A percentile compares a stretch with the other conserved stretches of the same genome.
phyloP scores from a whole-genome alignment of 2,113 vertebrate species.

The Cyrtonyx montezumae region DNA sequence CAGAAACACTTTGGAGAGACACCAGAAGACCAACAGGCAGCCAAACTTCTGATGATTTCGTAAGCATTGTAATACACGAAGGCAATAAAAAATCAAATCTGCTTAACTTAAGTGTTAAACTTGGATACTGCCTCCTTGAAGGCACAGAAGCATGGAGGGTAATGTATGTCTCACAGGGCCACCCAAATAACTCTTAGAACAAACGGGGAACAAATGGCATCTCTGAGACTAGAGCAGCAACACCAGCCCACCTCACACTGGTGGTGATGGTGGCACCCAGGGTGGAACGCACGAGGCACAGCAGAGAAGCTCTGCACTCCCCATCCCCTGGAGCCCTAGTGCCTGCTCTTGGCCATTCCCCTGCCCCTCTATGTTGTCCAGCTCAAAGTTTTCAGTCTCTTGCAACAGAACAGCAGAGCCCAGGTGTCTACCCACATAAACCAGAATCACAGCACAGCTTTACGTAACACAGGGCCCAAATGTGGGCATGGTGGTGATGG shows the following conservation, averaged over 20 bases:
- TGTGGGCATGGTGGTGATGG: too few relatives aligned
- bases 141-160: not conserved
- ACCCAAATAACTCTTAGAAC: constrained; percentile 15
- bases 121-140: constrained; percentile 36
- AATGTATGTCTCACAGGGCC: not conserved
- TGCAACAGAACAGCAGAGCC: not conserved
- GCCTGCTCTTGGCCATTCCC: not conserved
- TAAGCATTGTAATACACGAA: not conserved
- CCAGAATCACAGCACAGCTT: constrained; percentile 10
- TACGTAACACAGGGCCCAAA: not conserved
- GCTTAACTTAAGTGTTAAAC: constrained; percentile 34
- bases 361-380: not conserved
- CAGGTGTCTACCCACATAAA: constrained; percentile 13
- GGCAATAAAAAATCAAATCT: constrained; percentile 18
- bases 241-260: not conserved
- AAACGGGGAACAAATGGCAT: constrained; percentile 4
- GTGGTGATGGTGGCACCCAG: not conserved
- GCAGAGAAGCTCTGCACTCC: not conserved
- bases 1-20: not conserved
- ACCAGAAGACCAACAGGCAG: not conserved
- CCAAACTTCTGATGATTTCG: not conserved
- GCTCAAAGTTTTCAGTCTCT: not conserved
- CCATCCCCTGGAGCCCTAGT: not conserved
- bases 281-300: fast-evolving
- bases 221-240: not conserved